Conservation (phyloP, 2,888 invertebrate species). For the Pemphredon lugubris region DNA sequence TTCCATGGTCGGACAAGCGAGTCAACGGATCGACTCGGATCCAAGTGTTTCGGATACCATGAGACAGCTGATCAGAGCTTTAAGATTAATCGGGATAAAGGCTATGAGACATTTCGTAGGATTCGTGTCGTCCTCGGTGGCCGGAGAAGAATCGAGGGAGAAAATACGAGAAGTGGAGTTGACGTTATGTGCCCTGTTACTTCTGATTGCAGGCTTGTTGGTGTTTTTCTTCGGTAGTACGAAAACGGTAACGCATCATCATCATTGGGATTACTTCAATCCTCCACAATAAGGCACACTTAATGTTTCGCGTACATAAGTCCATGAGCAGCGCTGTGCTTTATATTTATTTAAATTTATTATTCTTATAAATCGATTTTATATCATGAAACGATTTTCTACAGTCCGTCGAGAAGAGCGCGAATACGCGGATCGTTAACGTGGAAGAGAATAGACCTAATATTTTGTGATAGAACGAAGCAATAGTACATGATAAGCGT, state of each 20-base stretch:
- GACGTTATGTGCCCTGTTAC: constrained; percentile 89
- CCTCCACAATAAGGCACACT: constrained; percentile 84
- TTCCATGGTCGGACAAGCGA: constrained; percentile 47
- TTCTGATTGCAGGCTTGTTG: constrained; percentile 89
- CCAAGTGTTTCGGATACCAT: constrained; percentile 87
- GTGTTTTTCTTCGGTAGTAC: constrained; percentile 88
- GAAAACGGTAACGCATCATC: constrained; percentile 87
- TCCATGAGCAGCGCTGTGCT: constrained; percentile 15
- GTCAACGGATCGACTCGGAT: constrained; percentile 43
- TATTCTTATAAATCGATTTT: constrained; percentile 43
- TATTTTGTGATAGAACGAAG: background rate
- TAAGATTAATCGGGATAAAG: constrained; percentile 85
- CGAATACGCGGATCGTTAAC: background rate
- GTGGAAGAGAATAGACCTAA: background rate
- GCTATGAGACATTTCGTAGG: constrained; percentile 87
- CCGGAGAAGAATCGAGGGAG: constrained; percentile 83
- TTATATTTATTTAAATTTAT: constrained; percentile 32
- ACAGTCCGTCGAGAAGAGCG: background rate
- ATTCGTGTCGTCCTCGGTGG: constrained; percentile 84
- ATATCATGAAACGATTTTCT: constrained; percentile 30
- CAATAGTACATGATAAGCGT: background rate
- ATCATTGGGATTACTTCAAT: constrained; percentile 95
- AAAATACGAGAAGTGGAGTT: constrained; percentile 88
- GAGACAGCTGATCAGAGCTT: constrained; percentile 87
- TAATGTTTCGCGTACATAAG: background rate